Evolutionary conservation across 2,797 vertebrate genomes (phyloP), one percentile per base, ranked within the genome.

Genomic region (Clangula hyemalis): DNA sequence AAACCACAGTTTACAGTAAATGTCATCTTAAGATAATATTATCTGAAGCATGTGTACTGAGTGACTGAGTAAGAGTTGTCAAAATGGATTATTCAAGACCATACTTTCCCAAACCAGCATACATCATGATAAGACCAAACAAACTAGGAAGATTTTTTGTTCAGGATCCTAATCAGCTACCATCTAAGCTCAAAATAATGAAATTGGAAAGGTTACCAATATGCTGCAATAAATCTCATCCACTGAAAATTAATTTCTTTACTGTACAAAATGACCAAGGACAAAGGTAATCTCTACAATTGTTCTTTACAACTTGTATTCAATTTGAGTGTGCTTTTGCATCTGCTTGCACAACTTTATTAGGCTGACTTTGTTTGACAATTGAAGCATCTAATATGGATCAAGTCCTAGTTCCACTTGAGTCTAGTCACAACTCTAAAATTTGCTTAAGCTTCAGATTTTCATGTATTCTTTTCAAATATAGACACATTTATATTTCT

Each of bases 1-100:
- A 94, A 93, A 88, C 38, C 70, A 86, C 32, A 43, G 13, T 90
- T 86, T 91, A 95, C 71, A 87, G 70, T 68, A 92, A 92, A 89
- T 79, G 60, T 87, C 66, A 79, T 90, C n/a, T n/a, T 51, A 45
- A 13, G 10, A 71, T 82, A 93, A 49, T 68, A 85, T 91, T 88
- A 81, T 78, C 64, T 79, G 74, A 68, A 89, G 74, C 41, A 66
- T 19, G 39, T 11, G 30, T 70, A 65, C 58, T 49, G 53, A 83
- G n/a, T 80, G 65, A 86, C 85, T 62, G 54, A 86, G 32, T 43
- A 61, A 43, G 34, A 75, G 70, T 62, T 93, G 85, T 93, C 83
- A 92, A 30, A 82, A 76, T 43, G 13, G 70, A 88, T 91, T 94
- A 93, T 80, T 77, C 76, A 91, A 80, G 53, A 86, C 11, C 10